A percentile compares a stretch with the other conserved stretches of the same genome.
phyloP scores from a whole-genome alignment of 2,113 vertebrate species.

The Notechis scutatus region DNA sequence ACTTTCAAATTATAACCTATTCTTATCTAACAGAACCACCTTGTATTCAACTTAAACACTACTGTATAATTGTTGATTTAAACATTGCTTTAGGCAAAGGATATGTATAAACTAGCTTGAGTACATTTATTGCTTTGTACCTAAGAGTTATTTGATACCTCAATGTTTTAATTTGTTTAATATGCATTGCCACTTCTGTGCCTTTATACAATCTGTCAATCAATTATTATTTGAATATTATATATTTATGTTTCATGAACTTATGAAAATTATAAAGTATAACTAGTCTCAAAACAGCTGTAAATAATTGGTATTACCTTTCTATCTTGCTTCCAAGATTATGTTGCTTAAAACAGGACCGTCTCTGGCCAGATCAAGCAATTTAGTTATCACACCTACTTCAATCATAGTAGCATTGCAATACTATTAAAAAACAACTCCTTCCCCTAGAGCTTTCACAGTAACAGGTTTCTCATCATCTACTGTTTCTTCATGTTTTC shows the following conservation, averaged over 20 bases:
- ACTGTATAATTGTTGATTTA: not conserved
- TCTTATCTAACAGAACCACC: not conserved
- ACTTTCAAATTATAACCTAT: not conserved
- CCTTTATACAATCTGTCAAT: not conserved
- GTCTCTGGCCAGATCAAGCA: not conserved
- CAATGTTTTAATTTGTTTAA: too few species aligned
- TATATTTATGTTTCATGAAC: not conserved
- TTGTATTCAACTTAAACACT: not conserved
- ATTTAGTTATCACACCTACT: not conserved
- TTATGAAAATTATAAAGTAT: not conserved
- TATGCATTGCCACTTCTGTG: not conserved
- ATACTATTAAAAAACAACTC: not conserved
- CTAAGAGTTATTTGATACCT: not conserved
- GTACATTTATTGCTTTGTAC: not conserved
- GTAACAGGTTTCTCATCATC: not conserved
- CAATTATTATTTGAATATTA: not conserved
- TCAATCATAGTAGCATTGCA: not conserved
- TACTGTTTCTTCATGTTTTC: not conserved
- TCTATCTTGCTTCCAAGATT: not conserved
- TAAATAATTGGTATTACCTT: not conserved
- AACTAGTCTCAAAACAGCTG: not conserved
- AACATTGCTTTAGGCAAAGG: not conserved
- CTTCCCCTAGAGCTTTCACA: not conserved
- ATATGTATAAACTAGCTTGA: not conserved
- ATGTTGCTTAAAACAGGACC: not conserved